Base-by-base conservation (phyloP, 2,888 invertebrate species). In the Scrobipalpa costella region DNA sequence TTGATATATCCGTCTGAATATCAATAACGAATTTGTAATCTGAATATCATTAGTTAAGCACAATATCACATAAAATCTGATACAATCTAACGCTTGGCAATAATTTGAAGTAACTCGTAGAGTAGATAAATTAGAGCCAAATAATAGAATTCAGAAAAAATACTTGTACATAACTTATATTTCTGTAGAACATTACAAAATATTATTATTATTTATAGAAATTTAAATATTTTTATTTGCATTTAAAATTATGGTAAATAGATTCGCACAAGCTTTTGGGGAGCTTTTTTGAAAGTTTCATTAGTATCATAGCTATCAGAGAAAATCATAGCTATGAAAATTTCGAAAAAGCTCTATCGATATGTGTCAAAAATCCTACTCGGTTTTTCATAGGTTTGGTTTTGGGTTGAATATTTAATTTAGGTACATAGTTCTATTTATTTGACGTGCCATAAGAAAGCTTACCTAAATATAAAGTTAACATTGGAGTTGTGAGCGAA, bases 11-110 rank as follows among this genome's bases (percentile, higher is more conserved):
- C 86, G 83, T 88, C 84, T 86, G 77, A 81, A 85, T 90, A 89
- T 90, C 88, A 85, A 85, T 88, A 82, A 86, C 87, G 89, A 90
- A 90, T 90, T 89, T 90, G 83, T 85, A 86, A 85, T 77, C 83
- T 74, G 79, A 79, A 86, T 90, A 91, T 90, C 90, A 90, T 80
- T 90, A 91, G 88, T 68, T 90, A 88, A 84, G 84, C 73, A 71
- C 78, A 69, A 64, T 70, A 75, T 71, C 75, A 69, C 34, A 76
- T 82, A 81, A 76, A 77, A 79, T 77, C 68, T 70, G 75, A 82
- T 76, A 79, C 77, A 83, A 83, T 81, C 80, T 78, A 87, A 87
- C 80, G 90, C 89, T 89, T 90, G 88, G 90, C 90, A 90, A 88
- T 90, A 88, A 90, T 80, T 83, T 84, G 77, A 58, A 47, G 50